Percentiles rank a stretch among this genome's conserved stretches.
These are phyloP conservation scores for Tupiocoris notatus DNA, from an alignment of 2,888 invertebrate genomes.

Conservation along the genomic window DNA sequence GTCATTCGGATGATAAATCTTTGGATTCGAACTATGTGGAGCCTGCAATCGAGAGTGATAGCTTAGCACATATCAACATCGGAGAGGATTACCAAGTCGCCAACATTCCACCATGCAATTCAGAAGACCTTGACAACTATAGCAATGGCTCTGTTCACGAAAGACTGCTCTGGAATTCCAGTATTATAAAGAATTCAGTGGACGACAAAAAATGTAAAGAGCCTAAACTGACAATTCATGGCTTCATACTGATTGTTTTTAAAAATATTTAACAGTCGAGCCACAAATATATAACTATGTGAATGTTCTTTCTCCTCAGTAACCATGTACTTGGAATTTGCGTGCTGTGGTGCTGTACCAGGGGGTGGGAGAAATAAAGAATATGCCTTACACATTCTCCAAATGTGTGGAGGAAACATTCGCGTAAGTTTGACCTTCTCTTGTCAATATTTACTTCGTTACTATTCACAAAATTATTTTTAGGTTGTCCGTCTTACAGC, in stretches of 20 bases:
- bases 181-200: slow-evolving; percentile 17
- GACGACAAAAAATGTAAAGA: slow-evolving; percentile 18
- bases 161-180: slow-evolving; percentile 43
- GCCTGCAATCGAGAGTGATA: slow-evolving; percentile 54
- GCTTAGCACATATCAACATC: slow-evolving; percentile 79
- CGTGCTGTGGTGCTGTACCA: slow-evolving; percentile 91
- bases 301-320: slow-evolving; percentile 62
- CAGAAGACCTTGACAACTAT: neutral
- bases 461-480: too few species aligned
- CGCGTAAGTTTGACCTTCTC: slow-evolving; percentile 64
- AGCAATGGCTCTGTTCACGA: slow-evolving; percentile 21
- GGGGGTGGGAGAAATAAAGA: slow-evolving; percentile 93
- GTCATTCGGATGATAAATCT: neutral
- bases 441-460: too few species aligned
- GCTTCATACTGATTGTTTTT: neutral
- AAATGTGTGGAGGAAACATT: slow-evolving; percentile 83
- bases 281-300: too few species aligned
- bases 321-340: slow-evolving; percentile 91
- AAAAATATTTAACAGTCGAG: neutral
- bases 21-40: neutral
- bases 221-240: too few species aligned
- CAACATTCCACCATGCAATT: slow-evolving; percentile 51
- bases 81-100: slow-evolving; percentile 77
- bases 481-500: too few species aligned
- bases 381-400: slow-evolving; percentile 84